Conservation (phyloP, 2,797 vertebrate species). For the Rhynchotus rufescens region DNA sequence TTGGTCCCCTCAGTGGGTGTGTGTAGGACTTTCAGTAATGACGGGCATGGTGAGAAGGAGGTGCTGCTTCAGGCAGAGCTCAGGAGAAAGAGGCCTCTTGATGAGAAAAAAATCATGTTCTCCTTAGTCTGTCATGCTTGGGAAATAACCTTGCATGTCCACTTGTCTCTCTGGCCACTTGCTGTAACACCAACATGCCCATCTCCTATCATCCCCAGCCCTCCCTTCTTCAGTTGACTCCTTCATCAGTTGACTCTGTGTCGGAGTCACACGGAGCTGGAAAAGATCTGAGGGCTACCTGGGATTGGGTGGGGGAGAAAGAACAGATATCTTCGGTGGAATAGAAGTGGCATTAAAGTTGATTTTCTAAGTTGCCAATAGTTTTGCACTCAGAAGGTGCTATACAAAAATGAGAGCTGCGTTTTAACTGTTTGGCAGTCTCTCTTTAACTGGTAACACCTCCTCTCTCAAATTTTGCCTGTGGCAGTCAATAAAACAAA, state of each 20-base stretch:
- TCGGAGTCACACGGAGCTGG: background rate
- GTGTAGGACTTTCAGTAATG: background rate
- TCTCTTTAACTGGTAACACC: slow-evolving; percentile 52
- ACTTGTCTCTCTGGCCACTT: background rate
- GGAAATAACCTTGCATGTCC: background rate
- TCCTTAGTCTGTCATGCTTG: background rate
- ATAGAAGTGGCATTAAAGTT: background rate
- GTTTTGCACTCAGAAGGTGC: background rate
- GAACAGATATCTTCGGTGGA: background rate
- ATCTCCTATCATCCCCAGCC: background rate
- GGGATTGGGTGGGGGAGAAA: background rate
- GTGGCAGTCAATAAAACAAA: slow-evolving; percentile 61
- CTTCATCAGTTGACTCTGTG: accelerated
- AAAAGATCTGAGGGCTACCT: background rate
- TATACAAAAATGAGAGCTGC: slow-evolving; percentile 19
- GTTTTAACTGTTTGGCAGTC: slow-evolving; percentile 23
- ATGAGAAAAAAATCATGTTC: background rate
- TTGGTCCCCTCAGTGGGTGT: background rate
- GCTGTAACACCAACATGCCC: accelerated
- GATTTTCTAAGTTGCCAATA: background rate
- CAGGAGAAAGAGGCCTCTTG: background rate
- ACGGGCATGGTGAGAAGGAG: background rate
- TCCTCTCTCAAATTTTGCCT: slow-evolving; percentile 42
- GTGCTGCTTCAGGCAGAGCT: background rate
- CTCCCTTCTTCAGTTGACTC: background rate